Evolutionary conservation across 2,888 invertebrate genomes (phyloP), one percentile per base, ranked within the genome.

Genomic region (Microdon myrmicae): DNA sequence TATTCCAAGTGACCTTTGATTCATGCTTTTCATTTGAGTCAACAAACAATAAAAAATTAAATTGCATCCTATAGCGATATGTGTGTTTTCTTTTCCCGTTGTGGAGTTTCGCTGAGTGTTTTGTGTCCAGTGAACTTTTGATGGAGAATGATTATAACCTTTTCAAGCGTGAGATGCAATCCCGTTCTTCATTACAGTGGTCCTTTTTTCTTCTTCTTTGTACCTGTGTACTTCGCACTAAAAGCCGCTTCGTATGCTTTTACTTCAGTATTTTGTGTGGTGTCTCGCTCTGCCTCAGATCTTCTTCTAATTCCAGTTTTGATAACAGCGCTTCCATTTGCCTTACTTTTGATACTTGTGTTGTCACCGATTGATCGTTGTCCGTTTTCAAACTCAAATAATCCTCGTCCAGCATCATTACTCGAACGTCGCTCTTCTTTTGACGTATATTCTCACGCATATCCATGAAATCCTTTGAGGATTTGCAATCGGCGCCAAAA

Each of bases 91-190:
- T n/a, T n/a, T n/a, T n/a, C n/a, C n/a, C n/a, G n/a, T n/a, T n/a
- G n/a, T n/a, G n/a, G n/a, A n/a, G n/a, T n/a, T n/a, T n/a, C n/a
- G n/a, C n/a, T n/a, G n/a, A n/a, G n/a, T n/a, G n/a, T n/a, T n/a
- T n/a, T n/a, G n/a, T n/a, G n/a, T n/a, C n/a, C n/a, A n/a, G n/a
- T n/a, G n/a, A n/a, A n/a, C n/a, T 73, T 73, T 74, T 71, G 71
- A 74, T 71, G 74, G 74, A 73, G 73, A 73, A 72, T 74, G 70
- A 66, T n/a, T n/a, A n/a, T n/a, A n/a, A n/a, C n/a, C n/a, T n/a
- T n/a, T n/a, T n/a, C n/a, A n/a, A n/a, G n/a, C n/a, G n/a, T n/a
- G n/a, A n/a, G n/a, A n/a, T n/a, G n/a, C n/a, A n/a, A n/a, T n/a
- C n/a, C n/a, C 10, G 9, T 34, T 7, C 13, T 28, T 17, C 26